phyloP scores from a whole-genome alignment of 2,888 invertebrate species.

The Pecten maximus region DNA sequence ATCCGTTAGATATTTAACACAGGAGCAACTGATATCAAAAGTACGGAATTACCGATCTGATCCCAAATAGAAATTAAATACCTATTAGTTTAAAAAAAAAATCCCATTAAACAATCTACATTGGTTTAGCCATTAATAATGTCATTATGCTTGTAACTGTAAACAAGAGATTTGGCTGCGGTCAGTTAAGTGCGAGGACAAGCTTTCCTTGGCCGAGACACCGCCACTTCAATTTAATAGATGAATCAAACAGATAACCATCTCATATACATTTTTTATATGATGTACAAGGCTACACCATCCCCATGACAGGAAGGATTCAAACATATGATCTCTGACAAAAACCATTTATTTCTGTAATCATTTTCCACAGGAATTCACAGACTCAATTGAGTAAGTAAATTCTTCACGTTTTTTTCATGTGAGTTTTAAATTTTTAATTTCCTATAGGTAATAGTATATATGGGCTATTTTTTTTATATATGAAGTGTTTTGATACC shows the following conservation, averaged over 20 bases:
- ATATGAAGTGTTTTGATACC: no score
- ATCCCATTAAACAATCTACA: conserved; percentile 13
- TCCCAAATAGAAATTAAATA: conserved; percentile 14
- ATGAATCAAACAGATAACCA: conserved; percentile 6
- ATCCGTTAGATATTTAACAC: neutral
- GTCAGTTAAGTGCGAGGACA: neutral
- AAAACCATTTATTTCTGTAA: neutral
- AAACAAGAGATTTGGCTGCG: neutral
- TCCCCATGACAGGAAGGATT: neutral
- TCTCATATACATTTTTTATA: conserved; percentile 6
- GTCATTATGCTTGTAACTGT: neutral
- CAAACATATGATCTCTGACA: conserved; percentile 17
- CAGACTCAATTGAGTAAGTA: neutral
- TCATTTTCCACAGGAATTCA: neutral
- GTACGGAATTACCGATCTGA: neutral
- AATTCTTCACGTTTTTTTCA: no score
- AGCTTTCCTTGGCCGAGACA: neutral
- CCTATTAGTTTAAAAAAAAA: neutral
- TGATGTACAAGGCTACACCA: neutral
- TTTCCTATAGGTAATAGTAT: no score
- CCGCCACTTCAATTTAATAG: neutral
- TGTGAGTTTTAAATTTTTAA: no score
- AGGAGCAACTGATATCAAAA: conserved; percentile 5
- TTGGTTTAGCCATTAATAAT: neutral
- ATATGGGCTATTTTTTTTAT: no score